Evolutionary conservation across 2,888 invertebrate species (phyloP).

Genomic region (Eulithis testata): DNA sequence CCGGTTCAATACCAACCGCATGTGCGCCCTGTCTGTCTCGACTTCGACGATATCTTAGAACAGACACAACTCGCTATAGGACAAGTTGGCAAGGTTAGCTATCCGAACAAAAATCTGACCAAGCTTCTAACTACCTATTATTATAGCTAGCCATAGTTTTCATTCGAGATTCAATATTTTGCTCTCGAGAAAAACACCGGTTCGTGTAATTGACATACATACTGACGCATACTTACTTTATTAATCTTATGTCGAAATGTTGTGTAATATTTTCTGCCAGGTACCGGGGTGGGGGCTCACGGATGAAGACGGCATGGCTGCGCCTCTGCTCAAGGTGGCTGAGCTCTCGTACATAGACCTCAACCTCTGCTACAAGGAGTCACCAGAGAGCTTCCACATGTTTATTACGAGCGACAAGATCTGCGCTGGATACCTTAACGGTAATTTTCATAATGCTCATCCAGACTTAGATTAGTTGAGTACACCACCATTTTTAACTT

Average conservation of each 20-base stretch:
- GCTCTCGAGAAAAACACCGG: no score
- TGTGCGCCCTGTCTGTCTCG: conserved; percentile 80
- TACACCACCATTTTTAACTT: no score
- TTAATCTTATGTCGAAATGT: neutral
- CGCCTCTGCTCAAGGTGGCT: conserved; percentile 48
- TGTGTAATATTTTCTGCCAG: neutral
- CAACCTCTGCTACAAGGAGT: conserved; percentile 27
- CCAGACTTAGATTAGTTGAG: no score
- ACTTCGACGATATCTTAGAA: conserved; percentile 50
- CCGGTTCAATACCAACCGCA: conserved; percentile 62
- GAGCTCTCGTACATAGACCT: conserved; percentile 51
- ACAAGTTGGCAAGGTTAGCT: conserved; percentile 1
- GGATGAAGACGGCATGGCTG: conserved; percentile 40
- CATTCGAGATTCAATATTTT: no score
- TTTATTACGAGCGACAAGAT: conserved; percentile 63
- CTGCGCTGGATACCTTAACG: conserved; percentile 53
- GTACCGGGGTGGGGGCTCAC: conserved; percentile 61
- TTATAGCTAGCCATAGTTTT: no score
- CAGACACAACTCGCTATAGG: conserved; percentile 43
- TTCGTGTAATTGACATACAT: no score
- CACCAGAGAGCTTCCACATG: conserved; percentile 40
- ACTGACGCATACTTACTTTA: no score
- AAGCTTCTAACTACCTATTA: no score
- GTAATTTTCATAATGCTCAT: neutral
- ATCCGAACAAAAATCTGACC: no score